These are phyloP conservation scores for Silurus aristotelis DNA, from an alignment of 2,797 vertebrate species.

Conservation along the genomic window DNA sequence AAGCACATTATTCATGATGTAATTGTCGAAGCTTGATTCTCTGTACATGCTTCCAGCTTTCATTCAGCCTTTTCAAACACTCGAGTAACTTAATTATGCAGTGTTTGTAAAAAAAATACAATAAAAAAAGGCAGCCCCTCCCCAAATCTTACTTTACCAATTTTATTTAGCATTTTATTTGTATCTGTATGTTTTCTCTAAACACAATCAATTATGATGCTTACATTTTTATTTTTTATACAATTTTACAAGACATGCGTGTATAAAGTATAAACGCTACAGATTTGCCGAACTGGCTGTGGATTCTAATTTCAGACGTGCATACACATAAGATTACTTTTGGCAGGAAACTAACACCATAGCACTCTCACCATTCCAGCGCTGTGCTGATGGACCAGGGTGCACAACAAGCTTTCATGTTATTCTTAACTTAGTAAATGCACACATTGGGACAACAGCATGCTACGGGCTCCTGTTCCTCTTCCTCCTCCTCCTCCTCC, in stretches of 20 bases:
- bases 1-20: background rate
- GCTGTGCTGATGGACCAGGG: constrained; percentile 44
- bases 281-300: background rate
- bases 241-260: background rate
- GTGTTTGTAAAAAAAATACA: background rate
- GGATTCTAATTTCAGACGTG: constrained; percentile 20
- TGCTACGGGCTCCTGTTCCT: constrained; percentile 10
- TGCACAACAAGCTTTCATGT: constrained; percentile 44
- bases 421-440: constrained; percentile 48
- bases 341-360: constrained; percentile 24
- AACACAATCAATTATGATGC: background rate
- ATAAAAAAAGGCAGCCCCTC: background rate
- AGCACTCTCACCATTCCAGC: constrained; percentile 25
- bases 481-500: constrained; percentile 1
- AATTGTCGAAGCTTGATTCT: background rate
- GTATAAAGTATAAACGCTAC: background rate
- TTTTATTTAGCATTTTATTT: background rate
- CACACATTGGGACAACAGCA: constrained; percentile 23
- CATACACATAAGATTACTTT: constrained; percentile 22
- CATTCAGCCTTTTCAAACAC: background rate
- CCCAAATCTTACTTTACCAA: background rate
- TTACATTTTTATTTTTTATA: background rate
- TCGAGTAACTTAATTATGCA: background rate
- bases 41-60: background rate
- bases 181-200: background rate